Evolutionary conservation across 2,888 invertebrate species (phyloP), one percentile per base, ranked within the genome.

Genomic region (Agrochola lota): DNA sequence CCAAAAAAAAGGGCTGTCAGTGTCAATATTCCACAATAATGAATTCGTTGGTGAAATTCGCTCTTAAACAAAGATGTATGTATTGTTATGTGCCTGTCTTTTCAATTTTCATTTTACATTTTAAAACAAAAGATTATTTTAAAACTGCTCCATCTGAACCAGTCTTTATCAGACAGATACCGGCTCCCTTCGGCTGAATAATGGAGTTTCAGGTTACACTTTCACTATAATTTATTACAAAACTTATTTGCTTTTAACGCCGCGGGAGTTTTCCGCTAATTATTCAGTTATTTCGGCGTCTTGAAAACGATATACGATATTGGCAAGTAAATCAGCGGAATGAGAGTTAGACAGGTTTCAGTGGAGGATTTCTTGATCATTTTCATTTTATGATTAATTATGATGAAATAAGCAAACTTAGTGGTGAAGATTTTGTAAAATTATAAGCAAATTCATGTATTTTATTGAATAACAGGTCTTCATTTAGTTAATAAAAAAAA

Each of bases 191-290:
- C 86, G 83, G 83, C 85, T 88, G 89, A 92, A 91, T 93, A 91
- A 92, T 91, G 91, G 90, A 90, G 88, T 87, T 87, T 91, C 86
- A 88, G 87, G 90, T 92, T 91, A 89, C 92, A 85, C 83, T 91
- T 90, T 92, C 89, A 92, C 91, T 91, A 89, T 91, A 92, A 93
- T 93, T 93, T 92, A 92, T 92, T 88, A 88, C 89, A 82, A 84
- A 92, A 91, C 90, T 92, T 92, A 91, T 91, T 90, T 90, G 90
- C 91, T 91, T 91, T 91, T 90, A 91, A 86, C 89, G 87, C 90
- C 84, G 88, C 86, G 80, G 88, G 87, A 85, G 85, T 90, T 90
- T 90, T 82, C 55, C 71, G 87, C 86, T 90, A 91, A 91, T 91
- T 91, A 91, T 90, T 88, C 86, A 89, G 87, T 86, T 89, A 90